Base-by-base conservation (phyloP, 2,888 invertebrate species). In the Gonocerus acuteangulatus region DNA sequence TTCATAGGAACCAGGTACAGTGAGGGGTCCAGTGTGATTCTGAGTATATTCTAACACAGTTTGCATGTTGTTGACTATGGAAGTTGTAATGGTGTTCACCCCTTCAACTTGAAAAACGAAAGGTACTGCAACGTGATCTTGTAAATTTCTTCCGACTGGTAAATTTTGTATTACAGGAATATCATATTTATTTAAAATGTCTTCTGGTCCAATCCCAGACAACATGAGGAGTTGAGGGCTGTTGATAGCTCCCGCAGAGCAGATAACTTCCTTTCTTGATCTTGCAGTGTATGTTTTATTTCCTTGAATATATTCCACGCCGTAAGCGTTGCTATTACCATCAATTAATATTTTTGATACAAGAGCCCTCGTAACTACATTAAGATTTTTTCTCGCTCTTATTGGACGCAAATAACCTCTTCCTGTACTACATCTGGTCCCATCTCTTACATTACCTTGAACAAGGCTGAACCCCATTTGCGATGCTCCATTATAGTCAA, bases 71-170 rank as follows among this genome's bases (percentile, higher is more conserved):
- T 1, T 18, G 16, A 11, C 32, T 6, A 48, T 27, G 15, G 27
- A 16, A 11, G 44, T 32, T 15, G 27, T 62, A 9, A 54, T 88
- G 0, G 89, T 79, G 19, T 89, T 86, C 4, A 27, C 9, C 0
- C 89, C 89, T 68, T 90, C 87, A 47, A 90, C 82, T 65, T 85
- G 73, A 71, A 87, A 88, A 1, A 87, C 86, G 59, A 87, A 54
- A n/a, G 52, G 39, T 9, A 62, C 48, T 15, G 48, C 62, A 6
- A 54, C n/a, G 59, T 73, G 73, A 67, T 73, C 73, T 58, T 73
- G 73, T n/a, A 73, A 68, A 60, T 73, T 73, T 51, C 68, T 59
- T 39, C 74, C 74, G 2, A 74, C 74, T 71, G 68, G 65, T 13
- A 68, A 62, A 62, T 70, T 66, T 48, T 6, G 71, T n/a, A 74